A percentile compares a stretch with the other conserved stretches of the same genome.
phyloP scores from a whole-genome alignment of 2,113 vertebrate species.

The Himantopus leucocephalus region DNA sequence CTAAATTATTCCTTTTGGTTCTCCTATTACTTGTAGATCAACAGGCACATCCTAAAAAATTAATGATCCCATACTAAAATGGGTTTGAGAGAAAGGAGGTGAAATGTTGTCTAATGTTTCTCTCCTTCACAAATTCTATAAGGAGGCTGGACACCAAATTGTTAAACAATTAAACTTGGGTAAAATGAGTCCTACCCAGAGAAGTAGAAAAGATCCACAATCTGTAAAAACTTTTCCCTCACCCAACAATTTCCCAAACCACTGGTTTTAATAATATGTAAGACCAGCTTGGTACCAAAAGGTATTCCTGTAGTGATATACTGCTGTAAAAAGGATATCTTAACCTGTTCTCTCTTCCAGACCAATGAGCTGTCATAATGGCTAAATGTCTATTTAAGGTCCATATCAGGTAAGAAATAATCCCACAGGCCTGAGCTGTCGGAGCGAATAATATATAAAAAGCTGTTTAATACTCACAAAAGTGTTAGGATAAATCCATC shows the following conservation, averaged over 20 bases:
- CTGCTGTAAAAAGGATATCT: background rate
- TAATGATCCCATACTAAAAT: background rate
- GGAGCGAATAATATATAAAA: background rate
- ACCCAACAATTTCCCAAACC: background rate
- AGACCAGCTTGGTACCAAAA: background rate
- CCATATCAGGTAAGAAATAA: background rate
- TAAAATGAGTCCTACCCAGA: background rate
- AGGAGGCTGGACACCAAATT: background rate
- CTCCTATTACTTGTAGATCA: background rate
- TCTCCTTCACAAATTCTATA: background rate
- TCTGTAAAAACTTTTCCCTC: background rate
- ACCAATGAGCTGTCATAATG: background rate
- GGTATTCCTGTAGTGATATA: background rate
- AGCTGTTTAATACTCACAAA: background rate
- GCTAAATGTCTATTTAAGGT: background rate
- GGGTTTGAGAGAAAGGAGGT: background rate
- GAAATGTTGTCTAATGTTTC: background rate
- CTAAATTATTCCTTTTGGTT: background rate
- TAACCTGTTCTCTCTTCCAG: background rate
- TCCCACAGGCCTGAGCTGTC: background rate
- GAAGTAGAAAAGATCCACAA: background rate
- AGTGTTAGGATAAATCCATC: background rate
- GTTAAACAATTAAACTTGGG: background rate
- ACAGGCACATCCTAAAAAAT: background rate
- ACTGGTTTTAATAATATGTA: background rate